These are phyloP conservation scores for Acanthurus lineatus DNA, from an alignment of 2,797 vertebrate genomes.

Conservation along the genomic window DNA sequence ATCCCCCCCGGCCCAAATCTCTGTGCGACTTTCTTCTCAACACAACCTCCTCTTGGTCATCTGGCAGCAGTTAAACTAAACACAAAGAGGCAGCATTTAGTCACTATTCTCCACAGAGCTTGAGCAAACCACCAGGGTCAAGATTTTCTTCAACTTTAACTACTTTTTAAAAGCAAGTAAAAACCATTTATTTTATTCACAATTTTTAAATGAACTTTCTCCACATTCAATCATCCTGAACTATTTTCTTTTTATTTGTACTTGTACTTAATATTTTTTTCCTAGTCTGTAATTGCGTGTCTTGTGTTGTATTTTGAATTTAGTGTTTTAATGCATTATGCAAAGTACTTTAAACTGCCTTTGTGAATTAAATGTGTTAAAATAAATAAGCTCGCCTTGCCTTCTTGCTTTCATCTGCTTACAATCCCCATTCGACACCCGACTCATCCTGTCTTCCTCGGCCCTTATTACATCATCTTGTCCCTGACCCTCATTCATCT, in stretches of 20 bases:
- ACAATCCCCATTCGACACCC: conserved; percentile 39
- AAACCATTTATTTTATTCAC: not conserved
- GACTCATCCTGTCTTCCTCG: conserved; percentile 31
- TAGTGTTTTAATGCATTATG: conserved; percentile 37
- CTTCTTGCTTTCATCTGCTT: conserved; percentile 58
- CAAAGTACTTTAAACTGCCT: conserved; percentile 40
- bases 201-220: conserved; percentile 19
- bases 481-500: conserved; percentile 47
- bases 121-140: not conserved
- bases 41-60: not conserved
- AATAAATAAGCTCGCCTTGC: conserved; percentile 53
- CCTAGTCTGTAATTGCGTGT: not conserved
- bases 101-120: conserved; percentile 1
- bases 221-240: not conserved
- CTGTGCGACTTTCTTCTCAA: not conserved
- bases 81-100: not conserved
- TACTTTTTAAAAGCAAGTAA: not conserved
- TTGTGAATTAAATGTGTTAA: conserved; percentile 41
- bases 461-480: conserved; percentile 35
- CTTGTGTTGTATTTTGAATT: conserved; percentile 8
- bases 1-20: too few relatives aligned
- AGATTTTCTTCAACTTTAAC: not conserved
- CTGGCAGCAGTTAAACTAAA: not conserved
- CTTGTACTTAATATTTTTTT: not conserved
- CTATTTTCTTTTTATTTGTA: not conserved